Percentiles rank a stretch among this genome's conserved stretches.
These are phyloP conservation scores for Hippocampus guttulatus DNA, from an alignment of 2,113 vertebrate genomes.

Conservation along the genomic window DNA sequence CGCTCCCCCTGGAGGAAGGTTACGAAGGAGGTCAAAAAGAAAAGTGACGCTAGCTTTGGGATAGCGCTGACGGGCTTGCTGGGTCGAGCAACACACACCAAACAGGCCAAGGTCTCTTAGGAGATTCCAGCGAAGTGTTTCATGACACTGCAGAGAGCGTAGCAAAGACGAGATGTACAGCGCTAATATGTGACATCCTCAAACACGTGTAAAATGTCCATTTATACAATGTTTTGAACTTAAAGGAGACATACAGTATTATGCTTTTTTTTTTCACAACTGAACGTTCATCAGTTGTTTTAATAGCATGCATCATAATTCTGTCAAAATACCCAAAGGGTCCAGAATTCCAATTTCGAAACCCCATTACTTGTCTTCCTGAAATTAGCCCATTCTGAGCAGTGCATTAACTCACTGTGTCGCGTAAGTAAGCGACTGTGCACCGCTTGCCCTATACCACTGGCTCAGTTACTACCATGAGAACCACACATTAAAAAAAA, in stretches of 20 bases:
- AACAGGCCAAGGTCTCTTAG: slow-evolving; percentile 35
- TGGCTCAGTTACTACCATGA: no score
- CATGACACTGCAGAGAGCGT: slow-evolving; percentile 31
- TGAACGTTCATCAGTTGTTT: no score
- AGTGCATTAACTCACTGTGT: no score
- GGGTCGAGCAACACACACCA: slow-evolving; percentile 30
- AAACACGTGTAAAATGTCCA: neutral
- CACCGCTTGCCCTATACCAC: no score
- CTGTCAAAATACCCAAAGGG: no score
- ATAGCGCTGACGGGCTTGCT: slow-evolving; percentile 28
- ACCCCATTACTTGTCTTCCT: no score
- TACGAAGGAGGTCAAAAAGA: slow-evolving; percentile 62
- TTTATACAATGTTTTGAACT: neutral
- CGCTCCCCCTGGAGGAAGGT: slow-evolving; percentile 60
- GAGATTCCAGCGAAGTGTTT: slow-evolving; percentile 46
- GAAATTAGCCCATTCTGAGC: no score
- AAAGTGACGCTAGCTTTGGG: slow-evolving; percentile 49
- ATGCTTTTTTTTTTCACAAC: no score
- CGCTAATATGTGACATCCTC: slow-evolving; percentile 17
- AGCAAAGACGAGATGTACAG: slow-evolving; percentile 17
- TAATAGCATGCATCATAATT: no score
- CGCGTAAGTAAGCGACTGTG: no score
- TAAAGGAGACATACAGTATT: neutral
- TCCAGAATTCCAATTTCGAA: no score
- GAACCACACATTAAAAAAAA: no score